Evolutionary conservation across 2,888 invertebrate genomes (phyloP), one percentile per base, ranked within the genome.

Genomic region (Parasteatoda lunata): DNA sequence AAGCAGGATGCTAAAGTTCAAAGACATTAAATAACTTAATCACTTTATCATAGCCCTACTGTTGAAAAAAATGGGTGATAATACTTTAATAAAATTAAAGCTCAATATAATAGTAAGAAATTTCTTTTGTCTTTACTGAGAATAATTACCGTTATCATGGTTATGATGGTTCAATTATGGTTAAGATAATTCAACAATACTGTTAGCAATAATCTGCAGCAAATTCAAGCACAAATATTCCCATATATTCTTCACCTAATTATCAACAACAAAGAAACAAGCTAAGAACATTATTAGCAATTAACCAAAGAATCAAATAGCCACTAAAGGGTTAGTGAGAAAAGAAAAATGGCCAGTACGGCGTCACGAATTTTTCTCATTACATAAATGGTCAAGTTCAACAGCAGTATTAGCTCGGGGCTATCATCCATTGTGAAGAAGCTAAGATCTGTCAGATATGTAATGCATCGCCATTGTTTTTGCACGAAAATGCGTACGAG

Each of bases 311-410:
- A 49, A 30, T n/a, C 7, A 30, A 51, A 11, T 1, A 13, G 59
- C 59, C 59, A 15, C 5, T 51, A 49, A 59, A 72, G 65, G 72
- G 72, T 52, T 51, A 47, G 51, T 51, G 49, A 77, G 65, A 81
- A 49, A 75, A 81, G 66, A 73, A 75, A 47, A 81, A 75, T 75
- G 30, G 52, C 30, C 68, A 11, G 30, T 72, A 30, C 65, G 48
- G 68, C 47, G 65, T 79, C 85, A 85, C 85, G 85, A 65, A 52
- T 71, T 80, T 85, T 77, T 77, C 76, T 71, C 85, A 85, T 85
- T 85, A 80, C 80, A 64, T 54, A 52, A 77, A 85, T 85, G 85
- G 80, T 80, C 71, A 76, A 71, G 79, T 65, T 76, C 85, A 79
- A 71, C 76, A 77, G 80, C 85, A 80, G 80, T 85, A 11, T 79